These are phyloP conservation scores for Mellilla xanthometata DNA, from an alignment of 2,888 invertebrate genomes.

Conservation along the genomic window DNA sequence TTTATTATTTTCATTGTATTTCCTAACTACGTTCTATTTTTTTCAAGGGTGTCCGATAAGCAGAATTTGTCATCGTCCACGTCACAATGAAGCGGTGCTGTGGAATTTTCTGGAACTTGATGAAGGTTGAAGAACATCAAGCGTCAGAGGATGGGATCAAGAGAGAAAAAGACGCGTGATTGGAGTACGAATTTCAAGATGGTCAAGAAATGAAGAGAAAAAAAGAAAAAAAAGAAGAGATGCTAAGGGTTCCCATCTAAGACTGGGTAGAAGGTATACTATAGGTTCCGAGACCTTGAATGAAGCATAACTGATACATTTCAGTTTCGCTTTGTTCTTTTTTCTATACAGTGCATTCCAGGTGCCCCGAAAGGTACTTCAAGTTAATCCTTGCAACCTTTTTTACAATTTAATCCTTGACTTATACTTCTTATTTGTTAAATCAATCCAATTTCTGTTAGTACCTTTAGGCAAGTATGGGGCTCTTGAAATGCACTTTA, in stretches of 20 bases:
- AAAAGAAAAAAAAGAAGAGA: no score
- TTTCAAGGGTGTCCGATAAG: not conserved
- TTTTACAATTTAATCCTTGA: no score
- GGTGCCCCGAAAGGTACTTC: conserved; percentile 2
- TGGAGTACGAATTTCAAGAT: not conserved
- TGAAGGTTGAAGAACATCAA: not conserved
- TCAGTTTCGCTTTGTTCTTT: conserved; percentile 24
- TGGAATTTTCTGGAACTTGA: conserved; percentile 2
- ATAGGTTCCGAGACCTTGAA: conserved; percentile 15
- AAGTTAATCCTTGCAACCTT: no score
- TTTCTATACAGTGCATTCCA: conserved; percentile 13
- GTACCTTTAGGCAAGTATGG: not conserved
- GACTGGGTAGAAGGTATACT: conserved; percentile 21
- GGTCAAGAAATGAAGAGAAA: not conserved
- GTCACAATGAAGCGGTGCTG: not conserved
- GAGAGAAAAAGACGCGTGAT: not conserved
- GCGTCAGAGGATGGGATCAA: no score
- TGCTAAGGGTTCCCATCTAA: not conserved
- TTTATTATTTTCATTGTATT: no score
- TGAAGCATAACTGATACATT: conserved; percentile 19
- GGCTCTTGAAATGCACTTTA: conserved; percentile 17
- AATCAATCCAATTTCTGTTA: no score
- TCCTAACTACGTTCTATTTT: not conserved
- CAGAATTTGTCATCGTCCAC: not conserved
- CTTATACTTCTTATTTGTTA: no score